A percentile compares a stretch with the other conserved stretches of the same genome.
Conservation (phyloP, 2,797 vertebrate species). For the Lycodopsis pacificus region DNA sequence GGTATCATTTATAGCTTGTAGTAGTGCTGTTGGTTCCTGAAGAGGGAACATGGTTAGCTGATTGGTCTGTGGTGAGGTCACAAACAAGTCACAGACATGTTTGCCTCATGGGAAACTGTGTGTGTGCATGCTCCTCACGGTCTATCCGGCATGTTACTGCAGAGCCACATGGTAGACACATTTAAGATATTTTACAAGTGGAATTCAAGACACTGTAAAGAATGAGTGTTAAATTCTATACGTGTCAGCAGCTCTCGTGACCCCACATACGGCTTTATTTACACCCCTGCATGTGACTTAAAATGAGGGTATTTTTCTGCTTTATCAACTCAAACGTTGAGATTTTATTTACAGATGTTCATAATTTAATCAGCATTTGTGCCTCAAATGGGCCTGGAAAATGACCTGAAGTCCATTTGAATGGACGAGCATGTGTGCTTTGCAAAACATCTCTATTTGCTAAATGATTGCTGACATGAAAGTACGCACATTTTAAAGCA, state of each 20-base stretch:
- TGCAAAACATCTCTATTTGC: conserved; percentile 4
- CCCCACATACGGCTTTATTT: conserved; percentile 32
- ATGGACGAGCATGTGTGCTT: conserved; percentile 23
- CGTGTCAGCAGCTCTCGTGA: conserved; percentile 22
- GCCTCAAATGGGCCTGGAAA: conserved; percentile 27
- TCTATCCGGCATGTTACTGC: conserved; percentile 57
- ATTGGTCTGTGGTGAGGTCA: conserved; percentile 75
- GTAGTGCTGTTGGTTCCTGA: conserved; percentile 48
- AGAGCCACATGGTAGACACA: conserved; percentile 76
- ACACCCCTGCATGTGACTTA: conserved; percentile 1
- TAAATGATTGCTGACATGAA: conserved; percentile 27
- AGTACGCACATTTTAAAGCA: background rate
- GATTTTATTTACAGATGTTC: conserved; percentile 23
- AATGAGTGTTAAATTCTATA: conserved; percentile 61
- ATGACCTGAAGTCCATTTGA: background rate
- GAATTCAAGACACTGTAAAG: conserved; percentile 68
- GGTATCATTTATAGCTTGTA: conserved; percentile 45
- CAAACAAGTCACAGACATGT: conserved; percentile 74
- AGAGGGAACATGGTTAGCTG: conserved; percentile 57
- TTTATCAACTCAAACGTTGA: conserved; percentile 27
- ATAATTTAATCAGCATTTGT: conserved; percentile 15
- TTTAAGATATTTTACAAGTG: conserved; percentile 72
- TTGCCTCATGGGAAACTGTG: conserved; percentile 65
- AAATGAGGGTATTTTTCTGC: conserved; percentile 21
- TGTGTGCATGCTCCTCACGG: conserved; percentile 30